Conservation (phyloP, 2,888 invertebrate genomes). For the Arenicola marina region DNA sequence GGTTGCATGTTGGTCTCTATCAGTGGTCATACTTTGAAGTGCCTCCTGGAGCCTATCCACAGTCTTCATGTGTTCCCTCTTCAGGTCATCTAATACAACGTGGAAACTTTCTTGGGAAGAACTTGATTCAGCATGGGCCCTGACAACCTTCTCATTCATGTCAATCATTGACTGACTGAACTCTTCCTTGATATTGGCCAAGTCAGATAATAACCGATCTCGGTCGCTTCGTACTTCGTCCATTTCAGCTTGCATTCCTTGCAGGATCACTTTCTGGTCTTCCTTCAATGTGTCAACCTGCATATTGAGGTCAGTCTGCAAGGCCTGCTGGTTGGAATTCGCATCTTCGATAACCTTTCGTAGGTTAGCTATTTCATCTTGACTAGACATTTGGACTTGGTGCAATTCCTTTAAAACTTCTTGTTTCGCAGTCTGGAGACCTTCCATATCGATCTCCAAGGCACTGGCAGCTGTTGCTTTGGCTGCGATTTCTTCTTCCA, state of each 20-base stretch:
- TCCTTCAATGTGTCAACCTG: neutral
- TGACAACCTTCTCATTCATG: neutral
- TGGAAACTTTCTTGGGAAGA: neutral
- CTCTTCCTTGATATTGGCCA: neutral
- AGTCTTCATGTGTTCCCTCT: neutral
- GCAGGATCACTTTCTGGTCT: neutral
- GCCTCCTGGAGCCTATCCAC: neutral
- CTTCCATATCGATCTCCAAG: too few species aligned
- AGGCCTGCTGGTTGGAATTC: too few species aligned
- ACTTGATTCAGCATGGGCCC: neutral
- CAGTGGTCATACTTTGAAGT: neutral
- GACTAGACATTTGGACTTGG: too few species aligned
- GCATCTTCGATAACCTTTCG: too few species aligned
- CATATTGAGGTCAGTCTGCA: too few species aligned
- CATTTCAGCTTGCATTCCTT: neutral
- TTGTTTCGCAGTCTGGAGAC: too few species aligned
- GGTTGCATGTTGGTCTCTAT: neutral
- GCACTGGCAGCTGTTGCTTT: too few species aligned
- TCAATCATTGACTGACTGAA: too few species aligned
- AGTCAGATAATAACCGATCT: neutral
- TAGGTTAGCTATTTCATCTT: neutral
- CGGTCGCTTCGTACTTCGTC: neutral
- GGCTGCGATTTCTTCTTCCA: too few species aligned
- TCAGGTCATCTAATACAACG: neutral
- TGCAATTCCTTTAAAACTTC: too few species aligned